A percentile compares a stretch with the other conserved stretches of the same genome.
These are phyloP conservation scores for Lagodon rhomboides DNA, from an alignment of 2,797 vertebrate genomes.

Conservation along the genomic window DNA sequence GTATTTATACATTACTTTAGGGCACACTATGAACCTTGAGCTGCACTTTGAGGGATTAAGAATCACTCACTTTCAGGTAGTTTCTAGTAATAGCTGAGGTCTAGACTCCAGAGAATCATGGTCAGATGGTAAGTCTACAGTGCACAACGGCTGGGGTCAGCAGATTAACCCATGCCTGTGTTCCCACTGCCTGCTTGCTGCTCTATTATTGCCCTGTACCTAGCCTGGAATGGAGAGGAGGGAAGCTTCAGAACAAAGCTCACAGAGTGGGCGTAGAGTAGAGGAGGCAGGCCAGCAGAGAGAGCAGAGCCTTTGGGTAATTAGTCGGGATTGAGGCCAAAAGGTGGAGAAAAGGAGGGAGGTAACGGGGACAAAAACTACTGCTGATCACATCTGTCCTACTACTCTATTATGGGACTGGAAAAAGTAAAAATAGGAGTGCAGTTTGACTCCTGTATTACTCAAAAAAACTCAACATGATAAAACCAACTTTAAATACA, in stretches of 20 bases:
- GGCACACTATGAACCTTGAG: slow-evolving; percentile 21
- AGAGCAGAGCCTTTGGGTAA: slow-evolving; percentile 73
- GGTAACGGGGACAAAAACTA: slow-evolving; percentile 29
- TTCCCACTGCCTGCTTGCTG: slow-evolving; percentile 62
- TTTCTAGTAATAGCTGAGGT: slow-evolving; percentile 66
- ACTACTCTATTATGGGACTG: slow-evolving; percentile 26
- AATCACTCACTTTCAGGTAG: slow-evolving; percentile 59
- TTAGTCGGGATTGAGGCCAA: slow-evolving; percentile 76
- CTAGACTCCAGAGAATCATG: slow-evolving; percentile 65
- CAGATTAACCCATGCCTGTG: slow-evolving; percentile 84
- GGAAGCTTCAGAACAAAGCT: slow-evolving; percentile 58
- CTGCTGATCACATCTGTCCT: slow-evolving; percentile 48
- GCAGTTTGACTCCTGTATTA: not conserved
- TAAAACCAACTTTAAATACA: slow-evolving; percentile 1
- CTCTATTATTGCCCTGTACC: slow-evolving; percentile 74
- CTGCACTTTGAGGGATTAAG: slow-evolving; percentile 56
- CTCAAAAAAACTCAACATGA: not conserved
- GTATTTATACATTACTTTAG: slow-evolving; percentile 1
- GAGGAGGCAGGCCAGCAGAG: slow-evolving; percentile 49
- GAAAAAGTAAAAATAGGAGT: slow-evolving; percentile 9
- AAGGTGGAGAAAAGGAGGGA: slow-evolving; percentile 59
- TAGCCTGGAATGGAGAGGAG: slow-evolving; percentile 62
- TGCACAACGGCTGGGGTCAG: slow-evolving; percentile 74
- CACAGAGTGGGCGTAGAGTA: slow-evolving; percentile 46
- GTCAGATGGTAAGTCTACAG: slow-evolving; percentile 69